Evolutionary conservation across 2,113 vertebrate species (phyloP).

Genomic region (Cranoglanis bouderius): DNA sequence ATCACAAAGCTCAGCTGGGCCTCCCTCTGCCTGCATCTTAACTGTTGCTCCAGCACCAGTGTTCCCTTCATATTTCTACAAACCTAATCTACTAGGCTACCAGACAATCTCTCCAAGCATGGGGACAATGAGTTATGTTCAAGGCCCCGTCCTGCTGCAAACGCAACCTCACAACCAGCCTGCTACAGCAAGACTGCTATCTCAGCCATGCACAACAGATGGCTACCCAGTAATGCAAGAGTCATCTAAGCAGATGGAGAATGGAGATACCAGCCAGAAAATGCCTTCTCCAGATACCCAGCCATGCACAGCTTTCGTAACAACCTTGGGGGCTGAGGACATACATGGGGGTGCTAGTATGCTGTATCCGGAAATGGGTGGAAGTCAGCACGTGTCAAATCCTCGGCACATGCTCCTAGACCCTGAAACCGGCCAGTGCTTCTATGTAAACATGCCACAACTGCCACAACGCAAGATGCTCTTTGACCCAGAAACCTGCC

Average conservation of each 20-base stretch:
- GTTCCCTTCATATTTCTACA: conserved; percentile 50
- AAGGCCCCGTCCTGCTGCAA: conserved; percentile 51
- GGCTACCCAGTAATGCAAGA: background rate
- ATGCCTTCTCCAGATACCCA: conserved; percentile 27
- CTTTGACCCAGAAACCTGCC: conserved; percentile 86
- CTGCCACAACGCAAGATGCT: conserved; percentile 79
- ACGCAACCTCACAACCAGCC: conserved; percentile 40
- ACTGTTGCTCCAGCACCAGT: conserved; percentile 46
- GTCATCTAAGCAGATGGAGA: conserved; percentile 19
- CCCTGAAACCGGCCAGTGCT: conserved; percentile 77
- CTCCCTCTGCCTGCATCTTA: conserved; percentile 52
- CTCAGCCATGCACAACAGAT: conserved; percentile 1
- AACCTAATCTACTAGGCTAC: conserved; percentile 40
- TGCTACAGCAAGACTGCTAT: conserved; percentile 4
- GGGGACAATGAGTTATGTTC: conserved; percentile 52
- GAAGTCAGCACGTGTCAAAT: conserved; percentile 10
- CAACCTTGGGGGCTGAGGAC: conserved; percentile 47
- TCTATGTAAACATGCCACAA: conserved; percentile 73
- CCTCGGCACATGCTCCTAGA: conserved; percentile 76
- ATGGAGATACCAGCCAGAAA: background rate
- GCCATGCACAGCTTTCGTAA: conserved; percentile 43
- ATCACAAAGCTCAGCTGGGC: conserved; percentile 39
- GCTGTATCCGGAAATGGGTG: conserved; percentile 32
- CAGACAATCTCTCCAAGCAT: conserved; percentile 50
- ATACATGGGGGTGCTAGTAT: conserved; percentile 12